Conservation (phyloP, 1,140 invertebrate genomes). For the Brachionus rotundiformis region DNA sequence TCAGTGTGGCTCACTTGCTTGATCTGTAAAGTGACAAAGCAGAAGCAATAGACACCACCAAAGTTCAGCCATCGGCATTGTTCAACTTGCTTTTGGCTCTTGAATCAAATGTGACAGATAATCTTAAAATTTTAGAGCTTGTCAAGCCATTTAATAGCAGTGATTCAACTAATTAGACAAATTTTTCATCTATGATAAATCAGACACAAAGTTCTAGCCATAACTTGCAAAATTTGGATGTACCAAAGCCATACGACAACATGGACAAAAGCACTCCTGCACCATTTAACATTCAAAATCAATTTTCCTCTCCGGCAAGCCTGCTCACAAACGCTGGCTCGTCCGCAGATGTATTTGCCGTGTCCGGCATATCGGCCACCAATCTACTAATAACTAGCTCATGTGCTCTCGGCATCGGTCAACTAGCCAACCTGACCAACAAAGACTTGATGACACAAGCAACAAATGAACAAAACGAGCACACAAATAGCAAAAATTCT, state of each 20-base stretch:
- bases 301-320: constrained; percentile 40
- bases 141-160: constrained; percentile 71
- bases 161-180: neutral
- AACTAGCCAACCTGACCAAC: constrained; percentile 30
- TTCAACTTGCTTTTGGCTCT: constrained; percentile 85
- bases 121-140: constrained; percentile 87
- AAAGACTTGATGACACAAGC: neutral
- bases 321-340: constrained; percentile 35
- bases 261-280: neutral
- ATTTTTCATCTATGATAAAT: neutral
- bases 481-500: neutral
- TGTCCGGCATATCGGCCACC: constrained; percentile 43
- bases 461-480: neutral
- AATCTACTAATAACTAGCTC: constrained; percentile 48
- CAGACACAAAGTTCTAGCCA: neutral
- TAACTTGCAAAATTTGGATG: neutral
- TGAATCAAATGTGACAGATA: constrained; percentile 88
- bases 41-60: constrained; percentile 75
- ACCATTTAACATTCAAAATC: neutral
- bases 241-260: neutral
- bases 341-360: constrained; percentile 17
- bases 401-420: constrained; percentile 32
- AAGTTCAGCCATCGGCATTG: constrained; percentile 78
- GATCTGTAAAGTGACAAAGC: constrained; percentile 70
- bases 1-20: constrained; percentile 89